Evolutionary conservation across 64 coral and sea anemone genomes (phyloP).

Genomic region (Catalaphyllia jardinei): DNA sequence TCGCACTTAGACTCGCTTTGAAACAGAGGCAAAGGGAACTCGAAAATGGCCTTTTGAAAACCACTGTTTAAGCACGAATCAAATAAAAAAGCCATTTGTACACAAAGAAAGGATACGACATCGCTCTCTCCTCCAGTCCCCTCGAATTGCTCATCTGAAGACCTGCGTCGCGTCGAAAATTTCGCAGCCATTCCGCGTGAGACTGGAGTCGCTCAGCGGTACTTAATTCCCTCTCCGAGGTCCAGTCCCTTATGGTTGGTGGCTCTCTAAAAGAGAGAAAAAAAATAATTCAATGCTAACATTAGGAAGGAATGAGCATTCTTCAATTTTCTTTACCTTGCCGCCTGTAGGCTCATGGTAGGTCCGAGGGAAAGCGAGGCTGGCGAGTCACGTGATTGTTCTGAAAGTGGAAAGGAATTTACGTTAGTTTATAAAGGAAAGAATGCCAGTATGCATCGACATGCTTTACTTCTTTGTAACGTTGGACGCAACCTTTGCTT

Average conservation of each 20-base stretch:
- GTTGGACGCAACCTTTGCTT: no score
- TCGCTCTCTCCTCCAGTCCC: conserved; percentile 55
- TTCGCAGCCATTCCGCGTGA: conserved; percentile 82
- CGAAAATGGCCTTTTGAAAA: no score
- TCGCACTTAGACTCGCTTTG: no score
- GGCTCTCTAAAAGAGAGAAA: conserved; percentile 15
- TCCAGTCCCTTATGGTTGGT: conserved; percentile 69
- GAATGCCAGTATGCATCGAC: no score
- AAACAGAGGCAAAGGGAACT: no score
- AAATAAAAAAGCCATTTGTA: background rate
- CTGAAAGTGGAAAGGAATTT: background rate
- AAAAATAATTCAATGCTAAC: background rate
- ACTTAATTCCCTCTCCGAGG: conserved; percentile 64
- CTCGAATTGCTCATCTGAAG: conserved; percentile 13
- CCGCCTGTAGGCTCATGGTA: conserved; percentile 7
- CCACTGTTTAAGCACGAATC: background rate
- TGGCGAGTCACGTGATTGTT: conserved; percentile 50
- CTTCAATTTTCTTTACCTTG: conserved; percentile 14
- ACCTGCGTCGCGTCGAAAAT: conserved; percentile 84
- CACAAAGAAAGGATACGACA: conserved; percentile 68
- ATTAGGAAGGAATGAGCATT: background rate
- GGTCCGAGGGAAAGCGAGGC: conserved; percentile 62
- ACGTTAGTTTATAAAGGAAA: no score
- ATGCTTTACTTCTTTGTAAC: no score
- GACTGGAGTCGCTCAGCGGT: conserved; percentile 80